Conservation (phyloP, 2,888 invertebrate genomes). For the Adelphocoris suturalis region DNA sequence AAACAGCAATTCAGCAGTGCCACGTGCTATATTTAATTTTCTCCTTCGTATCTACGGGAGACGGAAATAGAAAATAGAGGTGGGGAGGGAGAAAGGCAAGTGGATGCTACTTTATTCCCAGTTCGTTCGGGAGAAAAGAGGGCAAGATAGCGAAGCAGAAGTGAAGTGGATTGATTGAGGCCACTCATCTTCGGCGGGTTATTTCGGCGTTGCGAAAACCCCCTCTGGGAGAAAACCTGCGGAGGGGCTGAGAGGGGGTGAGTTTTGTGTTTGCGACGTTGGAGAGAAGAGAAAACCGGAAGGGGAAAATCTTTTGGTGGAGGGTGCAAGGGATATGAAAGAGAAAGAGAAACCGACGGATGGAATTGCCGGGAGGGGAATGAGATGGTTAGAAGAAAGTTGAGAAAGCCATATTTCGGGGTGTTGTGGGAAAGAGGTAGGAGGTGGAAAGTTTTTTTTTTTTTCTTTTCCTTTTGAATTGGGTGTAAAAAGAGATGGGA, state of each 20-base stretch:
- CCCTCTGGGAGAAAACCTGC: background rate
- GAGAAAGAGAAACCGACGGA: slow-evolving; percentile 42
- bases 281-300: background rate
- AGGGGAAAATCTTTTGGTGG: background rate
- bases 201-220: background rate
- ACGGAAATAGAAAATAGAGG: slow-evolving; percentile 26
- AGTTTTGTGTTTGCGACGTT: slow-evolving; percentile 56
- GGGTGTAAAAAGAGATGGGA: slow-evolving; percentile 59
- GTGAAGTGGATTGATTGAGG: slow-evolving; percentile 63
- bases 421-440: slow-evolving; percentile 32
- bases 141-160: slow-evolving; percentile 9
- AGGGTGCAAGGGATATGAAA: background rate
- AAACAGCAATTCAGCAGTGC: background rate
- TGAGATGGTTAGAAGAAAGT: slow-evolving; percentile 45
- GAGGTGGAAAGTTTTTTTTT: slow-evolving; percentile 25
- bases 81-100: background rate
- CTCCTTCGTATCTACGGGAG: slow-evolving; percentile 11
- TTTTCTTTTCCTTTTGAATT: slow-evolving; percentile 54
- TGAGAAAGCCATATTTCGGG: slow-evolving; percentile 61
- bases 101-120: slow-evolving; percentile 37
- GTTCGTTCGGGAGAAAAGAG: slow-evolving; percentile 43
- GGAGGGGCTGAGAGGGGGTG: background rate
- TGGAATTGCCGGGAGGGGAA: slow-evolving; percentile 30
- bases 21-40: slow-evolving; percentile 33
- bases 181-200: slow-evolving; percentile 49